phyloP scores from a whole-genome alignment of 2,113 vertebrate genomes.

The Spea multiplicata region DNA sequence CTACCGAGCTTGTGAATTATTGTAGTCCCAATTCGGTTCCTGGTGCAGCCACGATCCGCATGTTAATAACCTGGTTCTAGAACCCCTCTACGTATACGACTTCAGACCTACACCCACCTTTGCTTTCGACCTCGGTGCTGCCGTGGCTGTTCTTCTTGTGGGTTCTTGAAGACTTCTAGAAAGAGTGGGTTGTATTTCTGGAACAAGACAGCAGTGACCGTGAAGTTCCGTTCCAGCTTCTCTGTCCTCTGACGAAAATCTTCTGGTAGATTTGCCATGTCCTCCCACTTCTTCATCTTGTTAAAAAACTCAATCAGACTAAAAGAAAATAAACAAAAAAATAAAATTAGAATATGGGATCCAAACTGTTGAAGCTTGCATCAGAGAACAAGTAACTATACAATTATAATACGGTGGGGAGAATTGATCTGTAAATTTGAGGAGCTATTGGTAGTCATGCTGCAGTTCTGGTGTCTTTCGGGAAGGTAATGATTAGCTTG shows the following conservation, averaged over 20 bases:
- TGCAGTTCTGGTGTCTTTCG: too few relatives aligned
- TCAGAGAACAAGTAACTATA: too few relatives aligned
- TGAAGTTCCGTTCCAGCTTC: constrained; percentile 90
- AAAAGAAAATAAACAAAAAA: constrained; percentile 43
- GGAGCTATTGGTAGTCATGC: too few relatives aligned
- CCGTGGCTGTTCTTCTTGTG: constrained; percentile 82
- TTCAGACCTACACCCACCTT: constrained; percentile 62
- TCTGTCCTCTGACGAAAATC: constrained; percentile 85
- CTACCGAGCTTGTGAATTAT: too few relatives aligned
- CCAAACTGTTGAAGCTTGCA: too few relatives aligned
- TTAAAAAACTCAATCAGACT: constrained; percentile 94
- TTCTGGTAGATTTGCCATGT: constrained; percentile 83
- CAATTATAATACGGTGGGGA: too few relatives aligned
- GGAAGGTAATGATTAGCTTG: too few relatives aligned
- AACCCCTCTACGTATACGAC: neutral
- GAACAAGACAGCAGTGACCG: constrained; percentile 90
- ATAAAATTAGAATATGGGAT: too few relatives aligned
- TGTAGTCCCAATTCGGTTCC: too few relatives aligned
- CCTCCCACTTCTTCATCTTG: constrained; percentile 97
- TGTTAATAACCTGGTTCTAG: too few relatives aligned
- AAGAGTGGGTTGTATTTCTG: constrained; percentile 95
- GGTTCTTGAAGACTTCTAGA: constrained; percentile 83
- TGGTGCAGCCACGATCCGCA: too few relatives aligned
- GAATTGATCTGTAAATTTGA: too few relatives aligned
- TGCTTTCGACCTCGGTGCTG: constrained; percentile 89